Evolutionary conservation across 2,888 invertebrate genomes (phyloP).

Genomic region (Drosophila demipolita): DNA sequence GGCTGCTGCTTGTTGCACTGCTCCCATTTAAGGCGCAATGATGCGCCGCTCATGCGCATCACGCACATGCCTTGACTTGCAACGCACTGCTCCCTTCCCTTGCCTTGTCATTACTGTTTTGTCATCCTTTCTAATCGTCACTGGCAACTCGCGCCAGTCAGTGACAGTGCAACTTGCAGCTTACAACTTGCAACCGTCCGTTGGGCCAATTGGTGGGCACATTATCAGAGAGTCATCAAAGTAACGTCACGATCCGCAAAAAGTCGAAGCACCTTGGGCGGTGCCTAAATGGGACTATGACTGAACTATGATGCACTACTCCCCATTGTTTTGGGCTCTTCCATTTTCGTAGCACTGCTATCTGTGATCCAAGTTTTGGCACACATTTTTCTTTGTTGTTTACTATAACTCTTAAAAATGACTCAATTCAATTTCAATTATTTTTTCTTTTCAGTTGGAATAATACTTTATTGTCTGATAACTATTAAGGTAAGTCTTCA

Average conservation of each 20-base stretch:
- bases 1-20: constrained; percentile 44
- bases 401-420: neutral
- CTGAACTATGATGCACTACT: constrained; percentile 11
- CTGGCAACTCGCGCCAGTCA: constrained; percentile 28
- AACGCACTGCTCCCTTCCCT: neutral
- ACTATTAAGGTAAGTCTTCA: neutral
- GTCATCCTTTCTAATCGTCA: constrained; percentile 71
- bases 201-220: constrained; percentile 62
- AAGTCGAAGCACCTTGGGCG: constrained; percentile 45
- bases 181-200: constrained; percentile 32
- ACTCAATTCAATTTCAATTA: neutral
- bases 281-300: constrained; percentile 27
- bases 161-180: constrained; percentile 49
- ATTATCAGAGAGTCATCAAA: constrained; percentile 62
- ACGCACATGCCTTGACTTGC: constrained; percentile 62
- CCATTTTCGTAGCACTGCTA: neutral
- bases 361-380: neutral
- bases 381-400: neutral
- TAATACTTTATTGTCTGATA: neutral
- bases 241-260: constrained; percentile 47
- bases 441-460: constrained; percentile 6
- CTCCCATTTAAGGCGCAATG: constrained; percentile 80
- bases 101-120: constrained; percentile 29
- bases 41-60: constrained; percentile 78
- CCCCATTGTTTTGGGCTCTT: neutral